Evolutionary conservation across 23 tunicate species (phyloP), one percentile per base, ranked within the genome.

Genomic region (Botrylloides violaceus): DNA sequence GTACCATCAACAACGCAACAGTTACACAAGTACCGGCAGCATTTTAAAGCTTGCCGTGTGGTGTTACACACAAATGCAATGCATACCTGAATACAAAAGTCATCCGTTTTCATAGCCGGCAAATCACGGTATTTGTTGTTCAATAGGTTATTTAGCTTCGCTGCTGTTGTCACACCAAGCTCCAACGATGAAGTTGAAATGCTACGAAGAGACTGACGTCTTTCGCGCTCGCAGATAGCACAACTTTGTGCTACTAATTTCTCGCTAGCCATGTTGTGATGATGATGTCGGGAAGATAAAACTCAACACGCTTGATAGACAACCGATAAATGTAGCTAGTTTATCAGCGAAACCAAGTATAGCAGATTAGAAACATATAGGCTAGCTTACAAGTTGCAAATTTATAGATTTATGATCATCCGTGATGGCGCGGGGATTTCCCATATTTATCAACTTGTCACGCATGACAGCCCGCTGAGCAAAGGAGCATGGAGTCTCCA

Each of bases 181-280:
- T 37, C 29, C 19, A 39, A 30, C 4, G 35, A 7, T 19, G 7
- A 25, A 7, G 73, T 18, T 22, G 18, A 30, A 37, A 39, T 21
- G 2, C 23, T 34, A 20, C 73, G 48, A 22, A 30, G 34, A 37
- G 73, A 6, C 39, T 34, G 73, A 22, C 33, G 35, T 34, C 36
- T 66, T 66, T 66, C 73, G 4, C 73, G 22, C 4, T 36, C 48
- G 73, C 73, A 66, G 3, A 66, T 66, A 18, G 73, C 73, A 26
- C 73, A 66, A 38, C 22, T 22, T 29, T 66, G 55, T 4, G 55
- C 48, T 30, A 66, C 20, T 36, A 28, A 25, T 63, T 63, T 63
- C 3, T 31, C 29, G 53, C 53, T 43, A 9, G 53, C 9, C 53
- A 43, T 43, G n/a, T n/a, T n/a, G n/a, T n/a, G n/a, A n/a, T n/a